These are phyloP conservation scores for Bolborhynchus lineola DNA, from an alignment of 2,113 vertebrate species.

Conservation along the genomic window DNA sequence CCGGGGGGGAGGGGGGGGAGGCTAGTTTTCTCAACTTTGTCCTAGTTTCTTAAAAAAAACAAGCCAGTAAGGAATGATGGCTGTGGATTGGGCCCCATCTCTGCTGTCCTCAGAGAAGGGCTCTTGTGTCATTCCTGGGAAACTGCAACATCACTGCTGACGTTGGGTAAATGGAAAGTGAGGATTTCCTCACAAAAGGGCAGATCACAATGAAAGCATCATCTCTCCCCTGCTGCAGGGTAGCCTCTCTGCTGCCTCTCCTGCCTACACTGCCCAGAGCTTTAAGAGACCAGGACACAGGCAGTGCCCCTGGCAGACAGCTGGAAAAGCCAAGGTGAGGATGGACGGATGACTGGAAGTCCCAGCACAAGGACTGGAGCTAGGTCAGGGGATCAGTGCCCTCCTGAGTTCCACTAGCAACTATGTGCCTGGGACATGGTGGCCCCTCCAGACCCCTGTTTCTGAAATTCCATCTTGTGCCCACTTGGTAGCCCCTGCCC, in stretches of 20 bases:
- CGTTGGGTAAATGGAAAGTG: neutral
- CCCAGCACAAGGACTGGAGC: neutral
- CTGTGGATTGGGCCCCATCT: neutral
- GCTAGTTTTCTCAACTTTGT: neutral
- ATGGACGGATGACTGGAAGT: neutral
- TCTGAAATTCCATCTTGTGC: neutral
- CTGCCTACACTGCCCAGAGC: neutral
- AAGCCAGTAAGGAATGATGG: neutral
- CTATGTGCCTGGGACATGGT: neutral
- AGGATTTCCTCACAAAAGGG: neutral
- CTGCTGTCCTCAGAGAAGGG: accelerated
- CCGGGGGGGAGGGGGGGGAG: too few relatives aligned
- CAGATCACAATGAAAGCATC: neutral
- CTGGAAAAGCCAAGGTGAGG: neutral
- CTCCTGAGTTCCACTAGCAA: neutral
- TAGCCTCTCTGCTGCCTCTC: neutral
- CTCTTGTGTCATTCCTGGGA: neutral
- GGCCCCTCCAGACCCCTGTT: neutral
- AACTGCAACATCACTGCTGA: neutral
- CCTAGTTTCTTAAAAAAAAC: neutral
- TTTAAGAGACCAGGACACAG: neutral
- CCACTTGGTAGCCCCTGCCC: neutral
- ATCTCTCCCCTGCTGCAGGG: neutral
- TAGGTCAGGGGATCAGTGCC: neutral
- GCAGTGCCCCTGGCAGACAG: neutral